Evolutionary conservation across 2,797 vertebrate genomes (phyloP), one percentile per base, ranked within the genome.

Genomic region (Rhyacichthys aspro): DNA sequence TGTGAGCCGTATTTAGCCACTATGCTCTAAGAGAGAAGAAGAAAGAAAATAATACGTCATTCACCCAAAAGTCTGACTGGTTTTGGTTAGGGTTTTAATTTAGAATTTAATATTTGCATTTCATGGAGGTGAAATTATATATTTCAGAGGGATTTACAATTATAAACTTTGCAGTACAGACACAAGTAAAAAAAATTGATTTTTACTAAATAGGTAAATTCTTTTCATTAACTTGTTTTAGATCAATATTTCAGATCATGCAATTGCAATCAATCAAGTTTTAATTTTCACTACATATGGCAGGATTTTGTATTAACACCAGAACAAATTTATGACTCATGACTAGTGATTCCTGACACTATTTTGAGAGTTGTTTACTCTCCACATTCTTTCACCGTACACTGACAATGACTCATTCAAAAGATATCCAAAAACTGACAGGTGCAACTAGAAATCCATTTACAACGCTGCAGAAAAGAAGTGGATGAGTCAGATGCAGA

Each of bases 1-100:
- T 98, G 96, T 6, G 94, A 81, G 62, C 92, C 90, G 2, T 98
- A 94, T 85, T 96, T 96, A 76, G 95, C 93, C 64, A 98, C 96
- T 0, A 92, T 93, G 67, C 90, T 95, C 96, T 98, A 85, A 34
- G 72, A 38, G 70, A 65, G 56, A 49, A 43, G 59, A 38, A 72
- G 44, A 65, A 12, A 37, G 15, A 50, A 36, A 47, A 7, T 32
- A 1, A n/a, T 47, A 10, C 28, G 1, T 47, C 12, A 28, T 28
- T 9, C 12, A 19, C n/a, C 8, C 32, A 33, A 33, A 48, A n/a
- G 1, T 1, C 23, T 28, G 23, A 28, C 23, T 28, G 23, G 4
- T 28, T 28, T 28, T 28, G 23, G 7, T 28, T 28, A 28, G 23
- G 23, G 23, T 5, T 28, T 28, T 28, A 5, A 28, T 28, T 28